Conservation (phyloP, 2,113 vertebrate species). For the Talpa occidentalis region DNA sequence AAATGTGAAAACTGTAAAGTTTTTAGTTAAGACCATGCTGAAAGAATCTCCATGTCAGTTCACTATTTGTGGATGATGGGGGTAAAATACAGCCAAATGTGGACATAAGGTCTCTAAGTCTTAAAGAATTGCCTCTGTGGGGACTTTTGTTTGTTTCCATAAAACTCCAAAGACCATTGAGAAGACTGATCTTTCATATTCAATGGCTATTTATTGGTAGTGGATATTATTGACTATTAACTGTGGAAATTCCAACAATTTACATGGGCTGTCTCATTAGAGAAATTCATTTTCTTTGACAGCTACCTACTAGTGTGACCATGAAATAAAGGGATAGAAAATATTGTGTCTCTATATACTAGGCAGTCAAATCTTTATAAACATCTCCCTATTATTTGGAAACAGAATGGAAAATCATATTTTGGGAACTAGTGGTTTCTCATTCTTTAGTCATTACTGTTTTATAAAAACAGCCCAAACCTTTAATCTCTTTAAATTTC, state of each 20-base stretch:
- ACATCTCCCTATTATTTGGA: neutral
- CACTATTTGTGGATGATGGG: neutral
- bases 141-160: neutral
- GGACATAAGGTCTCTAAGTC: neutral
- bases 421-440: neutral
- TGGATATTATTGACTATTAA: neutral
- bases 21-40: neutral
- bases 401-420: neutral
- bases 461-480: neutral
- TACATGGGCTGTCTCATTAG: neutral
- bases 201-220: neutral
- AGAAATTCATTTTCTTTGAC: neutral
- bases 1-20: neutral
- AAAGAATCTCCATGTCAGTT: neutral
- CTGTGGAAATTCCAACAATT: neutral
- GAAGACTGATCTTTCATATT: neutral
- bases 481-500: neutral
- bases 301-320: neutral
- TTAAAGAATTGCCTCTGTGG: neutral
- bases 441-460: neutral
- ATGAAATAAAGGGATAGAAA: neutral
- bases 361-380: neutral
- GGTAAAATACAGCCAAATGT: neutral
- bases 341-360: neutral
- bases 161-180: neutral